Percentiles rank a stretch among this genome's conserved stretches.
phyloP scores from a whole-genome alignment of 2,113 vertebrate genomes.

The Cynopterus brachyotis region DNA sequence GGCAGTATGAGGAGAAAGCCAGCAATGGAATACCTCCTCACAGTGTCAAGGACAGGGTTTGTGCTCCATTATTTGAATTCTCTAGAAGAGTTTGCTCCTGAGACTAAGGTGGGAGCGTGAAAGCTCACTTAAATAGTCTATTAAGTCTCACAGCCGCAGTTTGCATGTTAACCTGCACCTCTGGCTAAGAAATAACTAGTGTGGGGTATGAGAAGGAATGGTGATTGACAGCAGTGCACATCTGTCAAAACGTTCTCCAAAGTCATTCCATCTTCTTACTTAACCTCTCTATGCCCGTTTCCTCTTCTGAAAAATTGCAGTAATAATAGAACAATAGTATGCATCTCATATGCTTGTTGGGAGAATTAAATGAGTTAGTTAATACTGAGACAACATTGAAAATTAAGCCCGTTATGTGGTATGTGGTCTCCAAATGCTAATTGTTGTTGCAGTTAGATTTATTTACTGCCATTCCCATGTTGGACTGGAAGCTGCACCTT shows the following conservation, averaged over 20 bases:
- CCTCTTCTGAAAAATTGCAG: neutral
- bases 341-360: neutral
- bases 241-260: neutral
- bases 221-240: neutral
- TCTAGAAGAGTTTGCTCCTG: neutral
- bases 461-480: neutral
- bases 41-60: neutral
- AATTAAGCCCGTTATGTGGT: neutral
- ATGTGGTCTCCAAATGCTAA: neutral
- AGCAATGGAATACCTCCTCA: neutral
- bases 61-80: neutral
- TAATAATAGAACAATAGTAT: neutral
- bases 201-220: neutral
- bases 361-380: neutral
- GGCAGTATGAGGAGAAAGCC: neutral
- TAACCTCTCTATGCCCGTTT: neutral
- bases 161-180: neutral
- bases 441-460: neutral
- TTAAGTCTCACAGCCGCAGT: neutral
- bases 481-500: neutral
- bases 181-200: neutral
- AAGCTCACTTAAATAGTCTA: neutral
- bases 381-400: neutral
- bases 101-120: neutral
- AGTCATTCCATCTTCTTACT: neutral